Conservation (phyloP, 2,113 vertebrate species). For the Ciconia stormi region DNA sequence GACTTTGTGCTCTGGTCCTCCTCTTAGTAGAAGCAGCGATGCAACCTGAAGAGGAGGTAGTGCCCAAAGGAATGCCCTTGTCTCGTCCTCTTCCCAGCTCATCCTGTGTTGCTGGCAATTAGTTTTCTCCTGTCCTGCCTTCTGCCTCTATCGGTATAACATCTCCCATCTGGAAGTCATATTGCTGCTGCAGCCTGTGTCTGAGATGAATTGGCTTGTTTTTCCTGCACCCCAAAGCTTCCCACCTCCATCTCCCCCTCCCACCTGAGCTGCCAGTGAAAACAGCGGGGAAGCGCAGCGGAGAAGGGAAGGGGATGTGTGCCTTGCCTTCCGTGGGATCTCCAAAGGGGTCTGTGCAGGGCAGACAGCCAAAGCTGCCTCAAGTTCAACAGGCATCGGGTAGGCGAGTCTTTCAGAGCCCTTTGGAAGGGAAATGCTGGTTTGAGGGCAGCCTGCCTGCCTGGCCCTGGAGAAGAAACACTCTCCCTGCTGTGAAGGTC, state of each 20-base stretch:
- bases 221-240: not conserved
- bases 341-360: not conserved
- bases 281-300: accelerated
- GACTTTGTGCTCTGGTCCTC: not conserved
- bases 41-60: not conserved
- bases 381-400: not conserved
- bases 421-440: not conserved
- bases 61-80: not conserved
- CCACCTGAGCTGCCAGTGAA: accelerated
- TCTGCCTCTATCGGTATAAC: not conserved
- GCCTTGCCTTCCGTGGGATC: not conserved
- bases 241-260: not conserved
- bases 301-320: accelerated
- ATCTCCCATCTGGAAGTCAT: not conserved
- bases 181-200: not conserved
- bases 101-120: not conserved
- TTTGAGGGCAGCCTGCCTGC: not conserved
- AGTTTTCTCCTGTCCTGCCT: not conserved
- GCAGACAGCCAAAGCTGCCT: not conserved
- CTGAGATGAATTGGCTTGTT: not conserved
- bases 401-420: not conserved
- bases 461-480: not conserved
- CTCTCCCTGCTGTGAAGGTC: not conserved
- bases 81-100: not conserved
- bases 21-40: not conserved